Base-by-base conservation (phyloP, 2,888 invertebrate species). In the Stomorhina lunata region DNA sequence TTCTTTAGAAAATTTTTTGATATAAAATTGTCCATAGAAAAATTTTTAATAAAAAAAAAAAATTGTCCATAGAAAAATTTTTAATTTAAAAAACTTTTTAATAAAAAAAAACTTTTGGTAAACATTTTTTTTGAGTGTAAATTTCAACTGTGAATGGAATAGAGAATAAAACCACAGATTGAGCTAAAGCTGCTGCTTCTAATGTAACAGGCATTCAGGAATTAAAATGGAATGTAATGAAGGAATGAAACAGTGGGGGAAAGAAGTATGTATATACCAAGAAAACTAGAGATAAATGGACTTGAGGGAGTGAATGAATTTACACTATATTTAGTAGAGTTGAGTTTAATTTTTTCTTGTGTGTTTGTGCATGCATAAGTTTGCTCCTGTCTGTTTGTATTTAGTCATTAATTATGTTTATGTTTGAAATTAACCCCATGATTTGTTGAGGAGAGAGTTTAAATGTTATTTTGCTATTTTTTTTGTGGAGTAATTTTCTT, bases 371-470 rank as follows among this genome's bases (percentile, higher is more conserved):
- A 7, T 2, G 1, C 5, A 45, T 27, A 10, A n/a, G n/a, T n/a
- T 27, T 48, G 27, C 4, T n/a, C n/a, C 22, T 25, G 17, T 27
- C 4, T 5, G 32, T n/a, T 9, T 57, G 20, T 15, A 61, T 61
- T 65, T 57, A 57, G 55, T 20, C 45, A 27, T 66, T 75, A 45
- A 75, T 65, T 57, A 65, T 65, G 65, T 75, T 75, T 75, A 66
- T 55, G 65, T 45, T 57, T 25, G 20, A 66, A 75, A 75, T 75
- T 75, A 75, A 66, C 75, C 55, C 75, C 75, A 66, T 66, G 75
- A 66, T 66, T 66, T 57, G 34, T 34, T 9, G 9, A 4, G 10
- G 9, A 22, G 22, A 12, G 27, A 53, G 53, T 68, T 68, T 65
- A 57, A 57, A 37, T 75, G 65, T 66, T 57, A 45, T 45, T 12